These are phyloP conservation scores for Drosophila mercatorum DNA, from an alignment of 2,888 invertebrate species.

Conservation along the genomic window DNA sequence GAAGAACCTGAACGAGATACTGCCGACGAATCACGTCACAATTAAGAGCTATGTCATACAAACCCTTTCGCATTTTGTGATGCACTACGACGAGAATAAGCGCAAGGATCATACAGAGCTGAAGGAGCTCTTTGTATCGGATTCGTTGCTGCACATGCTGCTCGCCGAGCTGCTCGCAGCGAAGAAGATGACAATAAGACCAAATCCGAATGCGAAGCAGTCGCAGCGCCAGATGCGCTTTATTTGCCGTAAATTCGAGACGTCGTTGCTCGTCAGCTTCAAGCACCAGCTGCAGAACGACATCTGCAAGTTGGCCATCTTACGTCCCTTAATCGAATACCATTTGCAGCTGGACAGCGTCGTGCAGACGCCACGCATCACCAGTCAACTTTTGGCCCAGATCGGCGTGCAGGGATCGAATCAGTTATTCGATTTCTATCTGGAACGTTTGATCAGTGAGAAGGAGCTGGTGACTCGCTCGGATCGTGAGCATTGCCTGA, in stretches of 20 bases:
- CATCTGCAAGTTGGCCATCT: constrained; percentile 31
- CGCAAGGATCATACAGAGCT: background rate
- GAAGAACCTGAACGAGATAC: constrained; percentile 13
- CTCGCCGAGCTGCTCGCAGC: constrained; percentile 32
- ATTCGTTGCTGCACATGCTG: constrained; percentile 25
- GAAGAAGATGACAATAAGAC: constrained; percentile 10
- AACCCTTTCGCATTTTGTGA: constrained; percentile 29
- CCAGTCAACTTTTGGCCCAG: constrained; percentile 20
- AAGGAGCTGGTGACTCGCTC: background rate
- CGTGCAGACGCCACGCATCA: constrained; percentile 30
- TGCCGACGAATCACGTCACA: constrained; percentile 32
- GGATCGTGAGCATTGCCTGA: constrained; percentile 42
- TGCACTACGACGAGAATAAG: constrained; percentile 11
- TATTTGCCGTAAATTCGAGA: constrained; percentile 41
- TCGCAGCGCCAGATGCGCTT: constrained; percentile 27
- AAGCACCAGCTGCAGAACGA: constrained; percentile 23
- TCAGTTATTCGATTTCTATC: constrained; percentile 43
- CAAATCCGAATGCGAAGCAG: background rate
- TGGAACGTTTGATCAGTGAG: background rate
- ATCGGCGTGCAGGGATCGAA: constrained; percentile 14
- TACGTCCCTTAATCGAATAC: constrained; percentile 24
- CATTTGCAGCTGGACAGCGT: constrained; percentile 32
- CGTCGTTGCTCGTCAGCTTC: constrained; percentile 31
- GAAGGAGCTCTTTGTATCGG: constrained; percentile 27
- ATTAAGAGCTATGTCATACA: constrained; percentile 36